phyloP scores from a whole-genome alignment of 2,113 vertebrate species.

The Hypanus sabinus region DNA sequence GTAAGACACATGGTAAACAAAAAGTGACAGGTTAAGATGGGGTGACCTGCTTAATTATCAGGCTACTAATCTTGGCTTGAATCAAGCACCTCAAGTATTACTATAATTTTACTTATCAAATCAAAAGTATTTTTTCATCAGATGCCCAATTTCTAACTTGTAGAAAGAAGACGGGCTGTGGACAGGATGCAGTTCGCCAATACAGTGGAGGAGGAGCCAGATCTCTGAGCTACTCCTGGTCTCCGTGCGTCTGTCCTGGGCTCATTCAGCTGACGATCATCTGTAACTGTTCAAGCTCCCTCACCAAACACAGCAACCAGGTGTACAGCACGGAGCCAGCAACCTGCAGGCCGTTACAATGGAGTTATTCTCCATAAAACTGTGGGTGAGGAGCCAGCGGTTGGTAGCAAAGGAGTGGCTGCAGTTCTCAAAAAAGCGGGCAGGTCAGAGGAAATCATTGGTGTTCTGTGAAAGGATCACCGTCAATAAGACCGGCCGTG shows the following conservation, averaged over 20 bases:
- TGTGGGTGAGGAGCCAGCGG: constrained; percentile 75
- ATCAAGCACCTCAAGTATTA: too few relatives aligned
- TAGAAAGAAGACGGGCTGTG: too few relatives aligned
- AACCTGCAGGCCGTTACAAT: constrained; percentile 83
- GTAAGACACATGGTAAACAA: too few relatives aligned
- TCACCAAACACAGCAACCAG: constrained; percentile 83
- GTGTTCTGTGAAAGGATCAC: constrained; percentile 71
- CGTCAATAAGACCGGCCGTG: constrained; percentile 81
- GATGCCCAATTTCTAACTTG: too few relatives aligned
- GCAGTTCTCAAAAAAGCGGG: constrained; percentile 73
- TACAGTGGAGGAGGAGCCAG: too few relatives aligned
- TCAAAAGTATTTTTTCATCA: too few relatives aligned
- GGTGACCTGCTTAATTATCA: too few relatives aligned
- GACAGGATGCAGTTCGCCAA: too few relatives aligned
- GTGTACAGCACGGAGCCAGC: constrained; percentile 83
- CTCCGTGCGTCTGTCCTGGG: constrained; percentile 44
- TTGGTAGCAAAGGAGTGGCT: constrained; percentile 77
- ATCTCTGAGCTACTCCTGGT: too few relatives aligned
- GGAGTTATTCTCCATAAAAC: constrained; percentile 83
- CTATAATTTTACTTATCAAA: too few relatives aligned
- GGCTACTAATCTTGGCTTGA: too few relatives aligned
- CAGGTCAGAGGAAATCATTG: constrained; percentile 76
- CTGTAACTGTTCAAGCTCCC: constrained; percentile 80
- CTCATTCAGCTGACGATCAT: constrained; percentile 82
- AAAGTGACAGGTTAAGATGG: too few relatives aligned